A percentile compares a stretch with the other conserved stretches of the same genome.
Conservation (phyloP, 2,888 invertebrate genomes). For the Bibio marci region DNA sequence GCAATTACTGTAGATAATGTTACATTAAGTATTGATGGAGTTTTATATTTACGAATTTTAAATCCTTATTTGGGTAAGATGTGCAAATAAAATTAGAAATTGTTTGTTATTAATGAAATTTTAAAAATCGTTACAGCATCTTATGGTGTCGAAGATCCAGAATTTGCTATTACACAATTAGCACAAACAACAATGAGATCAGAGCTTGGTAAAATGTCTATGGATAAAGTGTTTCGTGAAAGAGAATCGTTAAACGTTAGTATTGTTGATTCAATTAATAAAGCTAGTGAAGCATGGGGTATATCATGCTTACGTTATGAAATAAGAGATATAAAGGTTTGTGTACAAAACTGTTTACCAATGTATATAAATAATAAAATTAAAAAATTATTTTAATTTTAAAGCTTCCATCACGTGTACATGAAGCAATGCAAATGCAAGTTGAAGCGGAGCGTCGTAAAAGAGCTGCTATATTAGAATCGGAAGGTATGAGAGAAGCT, state of each 20-base stretch:
- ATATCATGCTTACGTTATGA: constrained; percentile 90
- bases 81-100: neutral
- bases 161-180: constrained; percentile 96
- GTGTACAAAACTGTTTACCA: constrained; percentile 1
- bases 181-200: constrained; percentile 99
- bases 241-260: constrained; percentile 86
- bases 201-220: constrained; percentile 72
- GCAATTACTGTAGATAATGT: constrained; percentile 98
- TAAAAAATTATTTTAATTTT: constrained; percentile 11
- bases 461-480: constrained; percentile 90
- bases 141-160: constrained; percentile 98
- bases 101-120: neutral
- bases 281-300: constrained; percentile 97
- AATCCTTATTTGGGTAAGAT: constrained; percentile 70
- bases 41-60: constrained; percentile 81
- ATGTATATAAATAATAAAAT: neutral
- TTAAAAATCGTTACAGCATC: constrained; percentile 45
- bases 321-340: constrained; percentile 47
- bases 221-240: constrained; percentile 89
- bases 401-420: constrained; percentile 78
- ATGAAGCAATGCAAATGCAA: constrained; percentile 99
- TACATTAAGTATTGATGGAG: constrained; percentile 89
- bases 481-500: constrained; percentile 80
- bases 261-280: constrained; percentile 94
- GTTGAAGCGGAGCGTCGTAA: constrained; percentile 97